Evolutionary conservation across 2,797 vertebrate genomes (phyloP).

Genomic region (Syngnathus acus): DNA sequence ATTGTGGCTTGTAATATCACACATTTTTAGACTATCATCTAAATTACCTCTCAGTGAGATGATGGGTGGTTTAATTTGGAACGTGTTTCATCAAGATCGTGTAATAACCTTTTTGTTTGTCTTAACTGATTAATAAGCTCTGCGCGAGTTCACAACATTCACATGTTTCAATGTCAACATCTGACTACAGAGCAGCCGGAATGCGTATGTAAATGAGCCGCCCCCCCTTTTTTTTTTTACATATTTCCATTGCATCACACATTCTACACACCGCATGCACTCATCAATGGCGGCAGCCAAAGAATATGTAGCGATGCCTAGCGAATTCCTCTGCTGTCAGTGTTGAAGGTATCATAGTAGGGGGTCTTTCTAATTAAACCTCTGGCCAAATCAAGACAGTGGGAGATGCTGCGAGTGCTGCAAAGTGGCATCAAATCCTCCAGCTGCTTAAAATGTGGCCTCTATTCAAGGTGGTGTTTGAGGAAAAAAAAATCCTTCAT

Average conservation of each 20-base stretch:
- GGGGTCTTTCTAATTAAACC: conserved; percentile 75
- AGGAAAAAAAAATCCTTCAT: conserved; percentile 67
- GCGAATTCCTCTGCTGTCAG: conserved; percentile 46
- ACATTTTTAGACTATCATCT: not conserved
- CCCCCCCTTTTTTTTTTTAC: conserved; percentile 17
- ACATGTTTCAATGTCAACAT: conserved; percentile 28
- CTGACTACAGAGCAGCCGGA: conserved; percentile 38
- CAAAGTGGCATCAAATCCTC: conserved; percentile 57
- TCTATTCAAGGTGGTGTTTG: conserved; percentile 50
- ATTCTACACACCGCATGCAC: conserved; percentile 27
- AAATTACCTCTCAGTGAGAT: not conserved
- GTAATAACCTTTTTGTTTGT: conserved; percentile 9
- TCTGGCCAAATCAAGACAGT: conserved; percentile 48
- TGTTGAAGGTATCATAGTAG: conserved; percentile 57
- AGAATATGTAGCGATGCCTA: conserved; percentile 51
- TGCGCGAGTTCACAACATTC: conserved; percentile 21
- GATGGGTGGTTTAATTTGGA: not conserved
- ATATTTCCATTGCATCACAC: conserved; percentile 35
- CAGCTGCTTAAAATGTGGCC: conserved; percentile 60
- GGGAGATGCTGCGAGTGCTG: conserved; percentile 56
- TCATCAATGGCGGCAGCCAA: conserved; percentile 53
- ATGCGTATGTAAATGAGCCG: conserved; percentile 53
- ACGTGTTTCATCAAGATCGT: conserved; percentile 7
- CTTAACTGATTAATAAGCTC: conserved; percentile 12
- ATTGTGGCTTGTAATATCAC: not conserved